Evolutionary conservation across 2,797 vertebrate species (phyloP).

Genomic region (Strix occidentalis): DNA sequence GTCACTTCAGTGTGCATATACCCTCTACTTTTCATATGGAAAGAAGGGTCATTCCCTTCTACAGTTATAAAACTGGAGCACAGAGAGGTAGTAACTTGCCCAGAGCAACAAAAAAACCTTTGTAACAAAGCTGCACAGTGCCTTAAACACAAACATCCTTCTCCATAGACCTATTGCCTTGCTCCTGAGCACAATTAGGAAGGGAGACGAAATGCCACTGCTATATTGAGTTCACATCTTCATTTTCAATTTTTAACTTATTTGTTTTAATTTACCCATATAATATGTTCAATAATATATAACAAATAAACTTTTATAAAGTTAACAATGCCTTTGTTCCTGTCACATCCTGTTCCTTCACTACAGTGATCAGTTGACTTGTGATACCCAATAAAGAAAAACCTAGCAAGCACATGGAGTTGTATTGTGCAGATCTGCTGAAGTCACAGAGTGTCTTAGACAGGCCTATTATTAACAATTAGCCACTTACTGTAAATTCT

Average conservation of each 20-base stretch:
- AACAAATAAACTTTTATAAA: not conserved
- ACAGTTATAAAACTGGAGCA: not conserved
- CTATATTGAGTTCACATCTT: not conserved
- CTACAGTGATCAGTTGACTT: not conserved
- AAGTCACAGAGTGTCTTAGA: slow-evolving; percentile 43
- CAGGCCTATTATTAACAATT: slow-evolving; percentile 71
- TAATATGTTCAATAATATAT: not conserved
- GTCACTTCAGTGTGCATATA: not conserved
- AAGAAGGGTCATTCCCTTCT: not conserved
- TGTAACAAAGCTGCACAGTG: not conserved
- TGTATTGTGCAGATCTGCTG: slow-evolving; percentile 33
- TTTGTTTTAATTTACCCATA: not conserved
- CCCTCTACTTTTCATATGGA: not conserved
- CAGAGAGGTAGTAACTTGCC: not conserved
- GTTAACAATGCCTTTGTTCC: not conserved
- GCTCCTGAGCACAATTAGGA: not conserved
- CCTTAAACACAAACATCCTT: not conserved
- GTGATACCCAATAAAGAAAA: not conserved
- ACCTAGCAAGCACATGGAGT: not conserved
- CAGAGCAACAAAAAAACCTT: not conserved
- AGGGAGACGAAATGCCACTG: not conserved
- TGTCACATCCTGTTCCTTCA: not conserved
- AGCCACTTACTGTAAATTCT: slow-evolving; percentile 73
- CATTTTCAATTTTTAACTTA: not conserved
- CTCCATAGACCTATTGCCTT: not conserved